These are phyloP conservation scores for Pristis pectinata DNA, from an alignment of 2,797 vertebrate species.

Conservation along the genomic window DNA sequence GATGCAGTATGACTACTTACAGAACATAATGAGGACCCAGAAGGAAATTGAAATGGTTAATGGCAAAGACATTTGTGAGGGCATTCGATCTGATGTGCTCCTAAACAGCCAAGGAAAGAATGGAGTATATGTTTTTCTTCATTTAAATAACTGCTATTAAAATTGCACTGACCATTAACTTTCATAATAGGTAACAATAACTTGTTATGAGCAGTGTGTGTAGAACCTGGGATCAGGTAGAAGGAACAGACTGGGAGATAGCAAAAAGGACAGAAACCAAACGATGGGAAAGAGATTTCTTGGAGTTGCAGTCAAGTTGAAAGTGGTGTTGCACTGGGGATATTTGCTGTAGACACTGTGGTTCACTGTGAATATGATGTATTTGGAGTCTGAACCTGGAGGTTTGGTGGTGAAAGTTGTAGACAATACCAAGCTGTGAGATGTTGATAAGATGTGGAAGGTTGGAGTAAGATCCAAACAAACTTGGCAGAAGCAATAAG, in stretches of 20 bases:
- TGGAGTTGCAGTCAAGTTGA: background rate
- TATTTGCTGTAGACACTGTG: background rate
- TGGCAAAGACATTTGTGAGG: background rate
- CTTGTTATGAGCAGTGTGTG: too few species aligned
- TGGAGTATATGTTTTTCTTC: background rate
- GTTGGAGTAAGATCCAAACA: background rate
- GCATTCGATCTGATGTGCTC: background rate
- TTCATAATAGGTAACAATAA: background rate
- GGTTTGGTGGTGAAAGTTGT: background rate
- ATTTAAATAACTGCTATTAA: background rate
- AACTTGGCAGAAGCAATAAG: background rate
- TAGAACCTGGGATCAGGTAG: background rate
- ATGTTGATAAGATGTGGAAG: background rate
- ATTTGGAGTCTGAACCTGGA: constrained; percentile 4
- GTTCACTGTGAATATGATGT: background rate
- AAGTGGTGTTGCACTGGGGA: background rate
- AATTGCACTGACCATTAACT: background rate
- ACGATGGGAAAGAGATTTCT: too few species aligned
- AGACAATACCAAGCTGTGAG: background rate
- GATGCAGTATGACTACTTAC: background rate
- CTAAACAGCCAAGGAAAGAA: background rate
- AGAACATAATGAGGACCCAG: background rate
- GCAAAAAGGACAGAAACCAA: background rate
- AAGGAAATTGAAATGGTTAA: background rate
- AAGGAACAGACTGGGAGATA: background rate